Conservation (phyloP, 2,113 vertebrate genomes). For the Sander lucioperca region DNA sequence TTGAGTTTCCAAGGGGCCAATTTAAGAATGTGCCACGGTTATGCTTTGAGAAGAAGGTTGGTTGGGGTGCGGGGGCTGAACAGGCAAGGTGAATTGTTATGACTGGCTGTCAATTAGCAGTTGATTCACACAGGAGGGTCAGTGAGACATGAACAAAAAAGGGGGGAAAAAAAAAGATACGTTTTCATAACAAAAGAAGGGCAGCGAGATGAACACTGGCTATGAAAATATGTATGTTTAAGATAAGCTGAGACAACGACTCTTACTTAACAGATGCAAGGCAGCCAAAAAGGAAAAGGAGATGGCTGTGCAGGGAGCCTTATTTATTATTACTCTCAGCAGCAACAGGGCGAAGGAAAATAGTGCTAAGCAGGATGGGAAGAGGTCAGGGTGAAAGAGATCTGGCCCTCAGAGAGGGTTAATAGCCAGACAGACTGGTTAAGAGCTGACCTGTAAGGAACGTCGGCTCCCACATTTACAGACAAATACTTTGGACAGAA, state of each 20-base stretch:
- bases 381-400: conserved; percentile 75
- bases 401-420: conserved; percentile 75
- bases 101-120: conserved; percentile 86
- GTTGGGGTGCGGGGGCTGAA: conserved; percentile 48
- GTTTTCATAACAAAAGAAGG: conserved; percentile 81
- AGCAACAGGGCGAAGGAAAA: conserved; percentile 76
- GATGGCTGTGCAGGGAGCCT: conserved; percentile 53
- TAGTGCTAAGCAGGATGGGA: conserved; percentile 59
- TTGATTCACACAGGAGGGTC: conserved; percentile 81
- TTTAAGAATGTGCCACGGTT: conserved; percentile 74
- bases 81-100: conserved; percentile 81
- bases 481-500: conserved; percentile 54
- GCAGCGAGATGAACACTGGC: conserved; percentile 68
- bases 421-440: conserved; percentile 69
- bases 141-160: conserved; percentile 58
- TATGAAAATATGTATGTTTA: conserved; percentile 77
- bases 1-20: conserved; percentile 76
- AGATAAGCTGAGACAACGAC: conserved; percentile 76
- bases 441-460: conserved; percentile 64
- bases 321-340: conserved; percentile 81
- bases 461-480: conserved; percentile 67
- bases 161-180: conserved; percentile 57
- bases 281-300: conserved; percentile 71
- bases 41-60: conserved; percentile 54
- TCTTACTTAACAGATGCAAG: conserved; percentile 73